Conservation (phyloP, 2,797 vertebrate genomes). For the Pangasius mekongensis region DNA sequence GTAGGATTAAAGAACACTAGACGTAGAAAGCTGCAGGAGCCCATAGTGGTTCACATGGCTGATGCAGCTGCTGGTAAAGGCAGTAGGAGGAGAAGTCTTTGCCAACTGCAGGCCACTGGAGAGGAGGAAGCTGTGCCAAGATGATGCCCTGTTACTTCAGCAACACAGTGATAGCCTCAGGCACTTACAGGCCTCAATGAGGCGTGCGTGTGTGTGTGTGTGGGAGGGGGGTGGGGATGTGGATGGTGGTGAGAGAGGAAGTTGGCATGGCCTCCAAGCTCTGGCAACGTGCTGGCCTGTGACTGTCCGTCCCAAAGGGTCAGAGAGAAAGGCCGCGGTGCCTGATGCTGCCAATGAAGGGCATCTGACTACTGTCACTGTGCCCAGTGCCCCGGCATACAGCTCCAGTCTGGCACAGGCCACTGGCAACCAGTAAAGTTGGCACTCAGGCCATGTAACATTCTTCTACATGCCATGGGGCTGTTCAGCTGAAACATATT, state of each 20-base stretch:
- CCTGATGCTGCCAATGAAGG: slow-evolving; percentile 74
- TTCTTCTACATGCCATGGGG: slow-evolving; percentile 77
- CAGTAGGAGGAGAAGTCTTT: slow-evolving; percentile 22
- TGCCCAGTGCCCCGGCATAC: slow-evolving; percentile 66
- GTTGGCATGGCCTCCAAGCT: slow-evolving; percentile 44
- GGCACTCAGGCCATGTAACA: slow-evolving; percentile 71
- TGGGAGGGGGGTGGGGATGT: slow-evolving; percentile 19
- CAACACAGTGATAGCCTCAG: slow-evolving; percentile 45
- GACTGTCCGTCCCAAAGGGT: slow-evolving; percentile 66
- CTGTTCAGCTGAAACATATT: slow-evolving; percentile 70
- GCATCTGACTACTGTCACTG: slow-evolving; percentile 75
- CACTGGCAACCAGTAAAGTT: slow-evolving; percentile 72
- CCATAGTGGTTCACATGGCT: not conserved
- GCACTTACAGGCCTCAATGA: slow-evolving; percentile 37
- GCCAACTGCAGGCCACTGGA: slow-evolving; percentile 38
- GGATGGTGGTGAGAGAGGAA: slow-evolving; percentile 25
- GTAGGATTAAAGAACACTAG: not conserved
- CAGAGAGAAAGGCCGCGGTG: slow-evolving; percentile 65
- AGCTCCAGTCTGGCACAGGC: slow-evolving; percentile 68
- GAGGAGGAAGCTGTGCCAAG: slow-evolving; percentile 39
- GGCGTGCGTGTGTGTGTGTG: slow-evolving; percentile 28
- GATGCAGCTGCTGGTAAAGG: not conserved
- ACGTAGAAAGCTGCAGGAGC: not conserved
- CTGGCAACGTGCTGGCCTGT: slow-evolving; percentile 61
- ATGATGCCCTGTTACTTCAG: slow-evolving; percentile 36